Base-by-base conservation (phyloP, 1,140 invertebrate species). In the Drosophila murphyi region DNA sequence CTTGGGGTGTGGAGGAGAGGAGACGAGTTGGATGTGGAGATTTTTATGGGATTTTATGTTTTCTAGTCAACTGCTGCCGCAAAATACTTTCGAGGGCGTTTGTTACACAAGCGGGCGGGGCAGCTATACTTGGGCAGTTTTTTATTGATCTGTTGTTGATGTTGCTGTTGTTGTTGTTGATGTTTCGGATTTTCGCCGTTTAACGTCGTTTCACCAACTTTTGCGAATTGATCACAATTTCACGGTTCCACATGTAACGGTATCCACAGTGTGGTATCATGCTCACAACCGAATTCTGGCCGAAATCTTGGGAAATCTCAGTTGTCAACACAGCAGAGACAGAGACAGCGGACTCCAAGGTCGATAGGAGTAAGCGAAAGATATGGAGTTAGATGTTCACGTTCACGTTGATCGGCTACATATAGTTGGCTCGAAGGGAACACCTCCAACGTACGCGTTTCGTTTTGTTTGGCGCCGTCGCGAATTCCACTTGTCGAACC, bases 151-250 rank as follows among this genome's bases (percentile, higher is more conserved):
- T 20, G 20, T 55, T 12, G n/a, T 52, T 54, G 5, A 8, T 8
- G 43, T 51, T 71, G 20, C 20, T 47, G 32, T 47, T 20, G 12
- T 60, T 45, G 35, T 50, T 48, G 29, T 51, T 51, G 8, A 8
- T 34, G 8, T 3, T 34, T 52, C 35, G 35, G 5, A 34, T 64
- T 12, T 70, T 20, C 20, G 28, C 47, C 41, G 50, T 57, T 92
- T 92, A 92, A 48, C 96, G 96, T 96, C 96, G 96, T 93, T 97
- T 97, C 77, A 97, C 96, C 82, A 97, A 94, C 94, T 97, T 97
- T 93, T 97, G 96, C 92, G 96, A 97, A 93, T 97, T 97, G 93
- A 97, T 95, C 93, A 97, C 96, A 93, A 97, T 97, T 93, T 97
- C 96, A 93, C 96, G 95, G 93, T 96, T 97, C 96, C 96, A 97